These are phyloP conservation scores for Megaceryle torquata DNA, from an alignment of 2,113 vertebrate genomes.

Conservation along the genomic window DNA sequence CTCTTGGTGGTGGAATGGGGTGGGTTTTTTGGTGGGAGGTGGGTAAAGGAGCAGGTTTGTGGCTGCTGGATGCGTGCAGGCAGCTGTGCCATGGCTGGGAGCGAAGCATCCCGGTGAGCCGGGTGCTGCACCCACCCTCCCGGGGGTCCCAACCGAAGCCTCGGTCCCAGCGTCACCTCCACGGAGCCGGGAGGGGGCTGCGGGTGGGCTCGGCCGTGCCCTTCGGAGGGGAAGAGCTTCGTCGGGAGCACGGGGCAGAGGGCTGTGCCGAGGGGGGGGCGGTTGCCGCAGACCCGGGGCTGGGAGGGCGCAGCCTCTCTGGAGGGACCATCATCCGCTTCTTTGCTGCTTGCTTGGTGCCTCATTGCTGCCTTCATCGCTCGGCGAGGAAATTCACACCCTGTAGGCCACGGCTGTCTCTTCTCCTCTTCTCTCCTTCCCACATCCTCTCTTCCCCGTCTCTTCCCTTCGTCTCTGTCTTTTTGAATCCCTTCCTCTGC, in stretches of 20 bases:
- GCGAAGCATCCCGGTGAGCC: not conserved
- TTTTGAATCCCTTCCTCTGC: not conserved
- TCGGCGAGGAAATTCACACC: not conserved
- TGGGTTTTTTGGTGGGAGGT: not conserved
- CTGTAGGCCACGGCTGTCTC: not conserved
- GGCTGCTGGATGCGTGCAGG: not conserved
- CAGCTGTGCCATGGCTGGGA: not conserved
- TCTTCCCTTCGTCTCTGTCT: not conserved
- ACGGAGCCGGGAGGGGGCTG: not conserved
- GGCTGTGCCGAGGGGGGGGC: not conserved
- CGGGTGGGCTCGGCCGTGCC: not conserved
- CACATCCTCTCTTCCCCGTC: not conserved
- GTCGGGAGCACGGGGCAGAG: not conserved
- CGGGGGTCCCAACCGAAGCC: rapidly evolving
- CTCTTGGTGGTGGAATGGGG: rapidly evolving
- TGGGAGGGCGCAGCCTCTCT: not conserved
- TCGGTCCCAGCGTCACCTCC: not conserved
- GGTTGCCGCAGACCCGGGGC: not conserved
- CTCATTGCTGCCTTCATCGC: not conserved
- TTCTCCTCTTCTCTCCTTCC: not conserved
- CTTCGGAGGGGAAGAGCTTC: not conserved
- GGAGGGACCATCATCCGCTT: rapidly evolving
- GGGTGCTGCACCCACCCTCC: not conserved
- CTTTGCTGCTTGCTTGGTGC: not conserved
- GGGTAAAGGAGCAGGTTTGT: not conserved